Conservation (phyloP, 2,797 vertebrate genomes). For the Novumbra hubbsi region DNA sequence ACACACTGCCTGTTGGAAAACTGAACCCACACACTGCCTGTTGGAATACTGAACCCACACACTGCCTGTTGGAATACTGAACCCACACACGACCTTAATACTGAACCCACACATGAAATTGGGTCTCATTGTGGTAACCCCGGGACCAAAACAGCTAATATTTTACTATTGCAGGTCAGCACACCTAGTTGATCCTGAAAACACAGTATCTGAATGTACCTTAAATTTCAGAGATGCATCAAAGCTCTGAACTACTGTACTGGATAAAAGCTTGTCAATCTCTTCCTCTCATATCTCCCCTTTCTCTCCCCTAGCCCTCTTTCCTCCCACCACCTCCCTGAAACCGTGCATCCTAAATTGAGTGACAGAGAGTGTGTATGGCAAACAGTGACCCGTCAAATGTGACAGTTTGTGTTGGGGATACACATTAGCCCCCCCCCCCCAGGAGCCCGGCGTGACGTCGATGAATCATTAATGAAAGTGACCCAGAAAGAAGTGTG, state of each 20-base stretch:
- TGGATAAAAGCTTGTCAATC: not conserved
- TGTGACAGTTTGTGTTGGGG: slow-evolving; percentile 17
- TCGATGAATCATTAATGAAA: not conserved
- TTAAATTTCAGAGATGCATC: not conserved
- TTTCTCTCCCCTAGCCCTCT: too few species aligned
- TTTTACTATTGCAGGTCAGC: too few species aligned
- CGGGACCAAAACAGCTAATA: too few species aligned
- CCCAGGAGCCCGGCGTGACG: not conserved
- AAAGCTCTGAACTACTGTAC: not conserved
- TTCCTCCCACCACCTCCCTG: not conserved
- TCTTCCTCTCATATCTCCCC: not conserved
- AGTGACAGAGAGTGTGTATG: slow-evolving; percentile 12
- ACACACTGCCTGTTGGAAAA: too few species aligned
- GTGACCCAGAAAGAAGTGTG: not conserved
- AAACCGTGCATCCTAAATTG: not conserved
- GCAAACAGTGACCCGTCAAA: slow-evolving; percentile 33
- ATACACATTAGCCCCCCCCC: not conserved
- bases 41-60: too few species aligned
- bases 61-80: too few species aligned
- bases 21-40: too few species aligned
- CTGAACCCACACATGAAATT: too few species aligned
- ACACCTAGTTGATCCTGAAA: too few species aligned
- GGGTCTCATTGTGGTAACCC: too few species aligned
- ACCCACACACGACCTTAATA: too few species aligned
- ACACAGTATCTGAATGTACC: not conserved